Conservation (phyloP, 2,113 vertebrate genomes). For the Calidris pygmaea region DNA sequence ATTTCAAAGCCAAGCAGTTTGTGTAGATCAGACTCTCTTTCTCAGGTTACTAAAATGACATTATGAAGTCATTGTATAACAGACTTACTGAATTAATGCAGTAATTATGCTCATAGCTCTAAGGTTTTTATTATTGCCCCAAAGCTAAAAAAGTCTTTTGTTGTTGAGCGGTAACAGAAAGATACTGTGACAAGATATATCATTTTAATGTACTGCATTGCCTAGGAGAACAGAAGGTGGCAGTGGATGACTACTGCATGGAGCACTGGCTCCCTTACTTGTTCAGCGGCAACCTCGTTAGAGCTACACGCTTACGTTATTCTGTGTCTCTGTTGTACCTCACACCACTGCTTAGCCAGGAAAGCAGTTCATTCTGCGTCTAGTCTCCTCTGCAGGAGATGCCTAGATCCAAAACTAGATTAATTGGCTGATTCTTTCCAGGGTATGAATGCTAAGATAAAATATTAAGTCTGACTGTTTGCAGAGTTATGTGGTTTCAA, state of each 20-base stretch:
- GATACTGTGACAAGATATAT: neutral
- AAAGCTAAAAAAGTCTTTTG: neutral
- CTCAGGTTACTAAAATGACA: neutral
- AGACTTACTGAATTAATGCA: neutral
- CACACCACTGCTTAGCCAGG: neutral
- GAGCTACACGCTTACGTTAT: neutral
- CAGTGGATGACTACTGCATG: neutral
- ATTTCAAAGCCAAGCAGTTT: neutral
- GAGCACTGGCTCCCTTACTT: neutral
- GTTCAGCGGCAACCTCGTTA: neutral
- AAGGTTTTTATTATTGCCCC: neutral
- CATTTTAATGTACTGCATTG: neutral
- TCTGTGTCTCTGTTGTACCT: neutral
- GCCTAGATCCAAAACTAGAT: neutral
- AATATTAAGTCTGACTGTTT: neutral
- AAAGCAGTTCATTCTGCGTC: neutral
- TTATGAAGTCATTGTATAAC: neutral
- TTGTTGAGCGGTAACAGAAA: neutral
- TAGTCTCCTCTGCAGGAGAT: neutral
- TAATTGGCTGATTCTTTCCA: neutral
- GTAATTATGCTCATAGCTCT: neutral
- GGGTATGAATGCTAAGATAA: neutral
- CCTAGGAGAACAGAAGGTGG: slow-evolving; percentile 33
- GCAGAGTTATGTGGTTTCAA: neutral
- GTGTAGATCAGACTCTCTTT: neutral